Conservation (phyloP, 1,140 invertebrate genomes). For the Prorops nasuta region DNA sequence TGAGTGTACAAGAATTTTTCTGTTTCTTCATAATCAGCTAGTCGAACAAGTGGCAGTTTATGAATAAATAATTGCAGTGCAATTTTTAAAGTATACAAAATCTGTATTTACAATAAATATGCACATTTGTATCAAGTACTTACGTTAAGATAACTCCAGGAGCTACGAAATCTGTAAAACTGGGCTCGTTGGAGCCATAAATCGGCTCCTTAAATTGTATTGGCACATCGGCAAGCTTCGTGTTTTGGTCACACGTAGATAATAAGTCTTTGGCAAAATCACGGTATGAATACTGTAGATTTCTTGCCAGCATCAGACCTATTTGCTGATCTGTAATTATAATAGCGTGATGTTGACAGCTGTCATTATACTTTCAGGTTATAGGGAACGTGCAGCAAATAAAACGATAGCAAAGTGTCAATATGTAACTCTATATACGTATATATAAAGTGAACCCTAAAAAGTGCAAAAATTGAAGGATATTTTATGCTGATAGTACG, state of each 20-base stretch:
- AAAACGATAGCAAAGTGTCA: no score
- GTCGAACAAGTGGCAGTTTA: no score
- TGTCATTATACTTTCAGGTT: background rate
- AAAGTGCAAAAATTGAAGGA: background rate
- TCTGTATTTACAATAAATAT: no score
- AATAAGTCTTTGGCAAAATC: constrained; percentile 73
- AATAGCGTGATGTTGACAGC: constrained; percentile 1
- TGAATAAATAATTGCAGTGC: no score
- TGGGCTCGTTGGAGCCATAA: constrained; percentile 82
- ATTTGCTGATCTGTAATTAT: constrained; percentile 81
- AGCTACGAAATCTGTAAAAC: constrained; percentile 93
- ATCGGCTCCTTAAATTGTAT: constrained; percentile 81
- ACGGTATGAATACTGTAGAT: constrained; percentile 77
- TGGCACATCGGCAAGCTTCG: constrained; percentile 77
- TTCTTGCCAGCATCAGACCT: constrained; percentile 76
- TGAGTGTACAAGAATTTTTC: no score
- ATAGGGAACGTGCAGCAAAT: background rate
- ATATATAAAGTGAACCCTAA: background rate
- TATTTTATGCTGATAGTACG: no score
- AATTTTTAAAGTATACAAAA: no score
- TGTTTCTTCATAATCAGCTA: no score
- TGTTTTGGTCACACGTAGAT: constrained; percentile 70
- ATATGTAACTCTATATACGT: no score
- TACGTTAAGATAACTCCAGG: constrained; percentile 92
- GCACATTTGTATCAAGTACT: no score